Base-by-base conservation (phyloP, 2,888 invertebrate species). In the Lymantria monacha region DNA sequence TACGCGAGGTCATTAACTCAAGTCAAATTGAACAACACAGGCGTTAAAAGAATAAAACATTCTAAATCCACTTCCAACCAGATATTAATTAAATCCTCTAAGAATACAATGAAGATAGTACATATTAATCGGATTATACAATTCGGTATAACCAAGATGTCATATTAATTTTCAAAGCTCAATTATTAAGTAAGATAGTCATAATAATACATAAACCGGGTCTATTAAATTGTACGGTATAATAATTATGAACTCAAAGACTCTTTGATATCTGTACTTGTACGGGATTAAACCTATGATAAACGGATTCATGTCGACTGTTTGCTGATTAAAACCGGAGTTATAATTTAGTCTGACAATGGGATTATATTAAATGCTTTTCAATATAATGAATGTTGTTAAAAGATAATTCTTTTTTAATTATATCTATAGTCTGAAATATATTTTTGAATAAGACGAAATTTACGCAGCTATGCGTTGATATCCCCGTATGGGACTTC, bases 321-420 rank as follows among this genome's bases (percentile, higher is more conserved):
- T 43, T 53, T 36, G 40, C 55, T 53, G 63, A 62, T 66, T 61
- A 68, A 59, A 53, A 12, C 3, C 7, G 57, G 57, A 49, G 47
- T 69, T 66, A 70, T 68, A 70, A 70, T 72, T 59, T 59, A 58
- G 46, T 60, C 57, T 52, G 55, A 67, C 69, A 60, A 61, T 60
- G 49, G 57, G 51, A 60, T 70, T 54, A 55, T 61, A 53, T 56
- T 64, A 52, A 67, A 54, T 56, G 53, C 44, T 49, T 11, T 57
- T 61, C 53, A 57, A 53, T 48, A 46, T 57, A 68, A 55, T 59
- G 51, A 59, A 51, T 37, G 3, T 38, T n/a, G 11, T 37, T 37
- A 9, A n/a, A n/a, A n/a, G n/a, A n/a, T n/a, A n/a, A n/a, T n/a
- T n/a, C n/a, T n/a, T n/a, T n/a, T n/a, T n/a, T n/a, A n/a, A n/a